Conservation (phyloP, 2,797 vertebrate species). For the Ataeniobius toweri region DNA sequence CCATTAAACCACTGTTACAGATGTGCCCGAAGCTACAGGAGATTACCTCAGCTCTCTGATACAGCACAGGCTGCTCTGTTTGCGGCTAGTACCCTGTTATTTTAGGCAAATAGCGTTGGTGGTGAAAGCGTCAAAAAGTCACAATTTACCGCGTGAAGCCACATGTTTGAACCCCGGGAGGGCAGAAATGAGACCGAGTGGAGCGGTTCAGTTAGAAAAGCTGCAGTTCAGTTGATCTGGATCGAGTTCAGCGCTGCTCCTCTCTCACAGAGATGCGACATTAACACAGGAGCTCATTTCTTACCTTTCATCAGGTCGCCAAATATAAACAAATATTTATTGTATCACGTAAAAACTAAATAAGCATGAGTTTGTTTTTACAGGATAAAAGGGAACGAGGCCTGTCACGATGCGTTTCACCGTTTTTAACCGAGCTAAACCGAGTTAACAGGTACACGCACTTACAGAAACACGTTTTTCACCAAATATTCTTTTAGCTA, state of each 20-base stretch:
- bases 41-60: constrained; percentile 54
- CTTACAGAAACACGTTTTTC: not conserved
- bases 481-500: not conserved
- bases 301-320: not conserved
- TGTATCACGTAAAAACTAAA: not conserved
- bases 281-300: not conserved
- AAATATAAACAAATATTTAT: fast-evolving
- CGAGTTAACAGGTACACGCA: constrained; percentile 5
- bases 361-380: not conserved
- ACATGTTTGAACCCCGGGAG: not conserved
- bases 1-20: constrained; percentile 44
- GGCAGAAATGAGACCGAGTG: not conserved
- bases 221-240: constrained; percentile 25
- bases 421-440: not conserved
- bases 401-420: constrained; percentile 43
- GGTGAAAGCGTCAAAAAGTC: not conserved
- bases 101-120: not conserved
- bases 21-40: constrained; percentile 65
- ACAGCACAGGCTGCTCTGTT: constrained; percentile 46
- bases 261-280: constrained; percentile 59
- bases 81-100: not conserved
- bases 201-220: constrained; percentile 14
- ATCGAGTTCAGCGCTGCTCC: constrained; percentile 41
- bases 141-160: not conserved
- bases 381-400: not conserved